Evolutionary conservation across 2,797 vertebrate species (phyloP).

Genomic region (Hirundo rustica): DNA sequence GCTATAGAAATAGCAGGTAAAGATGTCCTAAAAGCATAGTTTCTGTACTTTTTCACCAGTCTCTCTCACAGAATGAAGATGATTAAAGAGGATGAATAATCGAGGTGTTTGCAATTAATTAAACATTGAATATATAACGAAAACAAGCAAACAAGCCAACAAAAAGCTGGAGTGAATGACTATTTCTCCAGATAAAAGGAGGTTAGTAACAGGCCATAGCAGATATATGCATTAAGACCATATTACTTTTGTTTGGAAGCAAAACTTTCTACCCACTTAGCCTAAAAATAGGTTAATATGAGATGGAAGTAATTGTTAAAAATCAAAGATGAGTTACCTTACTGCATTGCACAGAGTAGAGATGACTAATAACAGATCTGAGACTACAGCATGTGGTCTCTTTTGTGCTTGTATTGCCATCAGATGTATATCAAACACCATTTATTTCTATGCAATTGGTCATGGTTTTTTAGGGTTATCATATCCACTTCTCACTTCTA

Average conservation of each 20-base stretch:
- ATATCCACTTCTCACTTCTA: neutral
- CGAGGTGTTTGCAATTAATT: neutral
- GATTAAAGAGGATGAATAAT: neutral
- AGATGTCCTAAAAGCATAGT: neutral
- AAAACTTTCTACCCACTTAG: neutral
- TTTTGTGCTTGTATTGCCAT: neutral
- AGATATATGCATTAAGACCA: neutral
- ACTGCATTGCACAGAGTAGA: neutral
- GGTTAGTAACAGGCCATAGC: neutral
- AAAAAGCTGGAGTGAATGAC: neutral
- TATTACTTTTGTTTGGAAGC: neutral
- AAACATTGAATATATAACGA: neutral
- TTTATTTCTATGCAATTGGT: neutral
- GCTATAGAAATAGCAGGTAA: neutral
- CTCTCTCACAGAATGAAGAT: neutral
- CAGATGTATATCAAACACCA: neutral
- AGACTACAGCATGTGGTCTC: neutral
- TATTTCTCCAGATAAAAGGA: neutral
- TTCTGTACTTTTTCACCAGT: neutral
- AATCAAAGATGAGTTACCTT: neutral
- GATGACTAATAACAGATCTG: neutral
- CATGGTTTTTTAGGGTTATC: neutral
- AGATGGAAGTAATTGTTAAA: neutral
- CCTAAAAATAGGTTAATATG: neutral
- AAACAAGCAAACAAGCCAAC: neutral